Conservation (phyloP, 2,888 invertebrate genomes). For the Cinara cedri region DNA sequence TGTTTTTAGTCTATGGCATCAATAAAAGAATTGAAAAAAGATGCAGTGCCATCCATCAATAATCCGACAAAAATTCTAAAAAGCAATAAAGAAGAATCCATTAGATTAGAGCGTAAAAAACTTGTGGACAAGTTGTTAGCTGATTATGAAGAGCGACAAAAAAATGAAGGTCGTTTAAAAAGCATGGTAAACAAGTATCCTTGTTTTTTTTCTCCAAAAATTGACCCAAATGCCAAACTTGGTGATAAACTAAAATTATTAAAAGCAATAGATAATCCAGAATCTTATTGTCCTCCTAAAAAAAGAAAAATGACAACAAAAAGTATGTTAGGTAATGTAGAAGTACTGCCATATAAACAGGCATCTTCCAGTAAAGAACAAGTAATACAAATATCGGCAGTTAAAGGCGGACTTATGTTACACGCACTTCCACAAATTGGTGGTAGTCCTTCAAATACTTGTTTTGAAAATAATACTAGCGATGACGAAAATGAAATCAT, state of each 20-base stretch:
- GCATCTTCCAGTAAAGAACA: neutral
- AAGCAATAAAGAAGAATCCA: neutral
- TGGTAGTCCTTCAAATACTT: too few relatives aligned
- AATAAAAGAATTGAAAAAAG: constrained; percentile 14
- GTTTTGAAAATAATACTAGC: neutral
- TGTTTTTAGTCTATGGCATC: constrained; percentile 15
- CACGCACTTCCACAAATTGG: constrained; percentile 15
- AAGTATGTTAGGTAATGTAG: neutral
- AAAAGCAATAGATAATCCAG: constrained; percentile 33
- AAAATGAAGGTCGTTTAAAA: constrained; percentile 18
- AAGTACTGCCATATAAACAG: neutral
- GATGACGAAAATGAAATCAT: constrained; percentile 45
- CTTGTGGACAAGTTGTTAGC: constrained; percentile 50
- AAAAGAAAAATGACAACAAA: constrained; percentile 29
- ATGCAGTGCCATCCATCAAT: constrained; percentile 21
- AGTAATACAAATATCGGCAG: constrained; percentile 40
- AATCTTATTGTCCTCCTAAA: constrained; percentile 8
- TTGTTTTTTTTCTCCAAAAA: constrained; percentile 38
- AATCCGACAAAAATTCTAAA: neutral
- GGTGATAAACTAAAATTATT: constrained; percentile 49
- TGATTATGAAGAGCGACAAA: constrained; percentile 45
- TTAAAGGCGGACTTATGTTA: constrained; percentile 49
- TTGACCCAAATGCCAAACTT: constrained; percentile 45
- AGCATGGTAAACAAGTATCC: constrained; percentile 1
- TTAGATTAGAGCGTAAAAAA: constrained; percentile 28